Evolutionary conservation across 2,888 invertebrate species (phyloP).

Genomic region (Dromius quadrimaculatus): DNA sequence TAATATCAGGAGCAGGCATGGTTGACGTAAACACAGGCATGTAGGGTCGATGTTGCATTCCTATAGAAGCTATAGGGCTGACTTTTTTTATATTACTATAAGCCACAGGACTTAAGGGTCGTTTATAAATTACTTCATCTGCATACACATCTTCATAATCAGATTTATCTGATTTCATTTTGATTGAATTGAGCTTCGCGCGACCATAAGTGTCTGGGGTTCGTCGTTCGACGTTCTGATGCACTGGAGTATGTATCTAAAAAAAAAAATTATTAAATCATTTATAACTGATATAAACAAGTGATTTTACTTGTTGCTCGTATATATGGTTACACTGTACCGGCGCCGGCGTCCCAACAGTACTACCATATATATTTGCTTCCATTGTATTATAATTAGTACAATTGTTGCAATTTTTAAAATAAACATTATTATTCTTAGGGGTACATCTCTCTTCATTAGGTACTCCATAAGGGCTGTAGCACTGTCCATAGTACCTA

Average conservation of each 20-base stretch:
- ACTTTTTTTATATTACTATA: constrained; percentile 63
- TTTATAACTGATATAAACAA: too few species aligned
- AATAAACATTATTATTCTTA: constrained; percentile 29
- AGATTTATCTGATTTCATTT: constrained; percentile 65
- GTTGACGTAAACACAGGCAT: constrained; percentile 59
- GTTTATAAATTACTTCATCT: constrained; percentile 69
- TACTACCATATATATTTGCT: background rate
- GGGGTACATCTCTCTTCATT: constrained; percentile 21
- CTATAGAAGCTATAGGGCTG: constrained; percentile 57
- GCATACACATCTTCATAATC: constrained; percentile 86
- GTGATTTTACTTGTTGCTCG: constrained; percentile 32
- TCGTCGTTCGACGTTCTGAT: constrained; percentile 72
- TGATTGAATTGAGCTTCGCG: constrained; percentile 66
- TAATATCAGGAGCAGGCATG: constrained; percentile 54
- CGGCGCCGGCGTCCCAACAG: constrained; percentile 1
- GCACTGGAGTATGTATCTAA: constrained; percentile 14
- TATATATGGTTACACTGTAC: constrained; percentile 26
- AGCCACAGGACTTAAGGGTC: constrained; percentile 73
- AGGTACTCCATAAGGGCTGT: constrained; percentile 16
- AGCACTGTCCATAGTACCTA: constrained; percentile 14
- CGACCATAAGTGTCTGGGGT: constrained; percentile 88
- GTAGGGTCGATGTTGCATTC: constrained; percentile 62
- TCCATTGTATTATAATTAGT: constrained; percentile 2
- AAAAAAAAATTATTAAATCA: constrained; percentile 44
- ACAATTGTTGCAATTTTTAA: constrained; percentile 31